Conservation (phyloP, 2,113 vertebrate species). For the Tragelaphus buxtoni region DNA sequence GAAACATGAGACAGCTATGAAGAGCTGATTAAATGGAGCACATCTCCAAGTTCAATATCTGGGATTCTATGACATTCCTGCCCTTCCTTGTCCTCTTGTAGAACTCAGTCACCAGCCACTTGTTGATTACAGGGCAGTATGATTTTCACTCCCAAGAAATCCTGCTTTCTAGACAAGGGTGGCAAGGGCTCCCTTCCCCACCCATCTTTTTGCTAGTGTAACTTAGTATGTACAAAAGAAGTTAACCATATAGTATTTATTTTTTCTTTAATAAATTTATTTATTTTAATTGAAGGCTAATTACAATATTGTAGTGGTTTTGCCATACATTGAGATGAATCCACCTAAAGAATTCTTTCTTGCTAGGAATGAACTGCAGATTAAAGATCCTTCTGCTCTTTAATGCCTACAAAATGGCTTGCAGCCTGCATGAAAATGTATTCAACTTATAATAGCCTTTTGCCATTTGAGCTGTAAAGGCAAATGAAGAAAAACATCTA, state of each 20-base stretch:
- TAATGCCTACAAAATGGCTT: not conserved
- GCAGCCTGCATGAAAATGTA: not conserved
- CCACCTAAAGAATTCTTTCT: not conserved
- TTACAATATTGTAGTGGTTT: too few relatives aligned
- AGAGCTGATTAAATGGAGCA: slow-evolving; percentile 53
- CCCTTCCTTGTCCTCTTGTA: slow-evolving; percentile 78
- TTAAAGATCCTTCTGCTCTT: not conserved
- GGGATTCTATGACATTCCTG: slow-evolving; percentile 80
- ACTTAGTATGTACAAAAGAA: not conserved
- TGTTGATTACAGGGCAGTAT: slow-evolving; percentile 69
- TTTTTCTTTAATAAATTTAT: not conserved
- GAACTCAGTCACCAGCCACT: slow-evolving; percentile 76
- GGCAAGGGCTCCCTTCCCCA: not conserved
- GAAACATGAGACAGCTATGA: slow-evolving; percentile 66
- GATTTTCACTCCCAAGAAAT: not conserved
- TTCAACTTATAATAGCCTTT: not conserved
- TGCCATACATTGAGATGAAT: not conserved
- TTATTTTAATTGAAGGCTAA: not conserved
- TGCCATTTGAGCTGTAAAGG: not conserved
- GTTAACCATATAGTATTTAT: not conserved
- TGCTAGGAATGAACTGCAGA: not conserved
- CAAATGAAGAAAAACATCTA: not conserved
- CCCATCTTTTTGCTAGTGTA: not conserved
- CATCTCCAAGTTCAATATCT: slow-evolving; percentile 72
- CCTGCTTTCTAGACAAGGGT: not conserved